These are phyloP conservation scores for Nanorana parkeri DNA, from an alignment of 2,113 vertebrate genomes.

Conservation along the genomic window DNA sequence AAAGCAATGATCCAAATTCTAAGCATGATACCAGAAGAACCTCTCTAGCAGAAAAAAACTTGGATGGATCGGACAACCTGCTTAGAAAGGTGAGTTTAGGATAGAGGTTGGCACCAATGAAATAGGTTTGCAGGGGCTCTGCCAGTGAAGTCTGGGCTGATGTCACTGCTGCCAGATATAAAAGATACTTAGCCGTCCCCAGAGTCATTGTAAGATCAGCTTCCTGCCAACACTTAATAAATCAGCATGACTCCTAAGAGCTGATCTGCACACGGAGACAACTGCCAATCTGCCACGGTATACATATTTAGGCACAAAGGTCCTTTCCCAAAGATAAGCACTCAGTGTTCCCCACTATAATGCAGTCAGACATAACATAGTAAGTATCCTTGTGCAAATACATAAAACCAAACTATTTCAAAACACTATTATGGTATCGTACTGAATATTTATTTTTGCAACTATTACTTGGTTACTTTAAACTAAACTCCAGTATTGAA, in stretches of 20 bases:
- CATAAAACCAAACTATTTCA: no score
- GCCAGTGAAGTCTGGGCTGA: conserved; percentile 16
- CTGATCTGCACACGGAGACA: conserved; percentile 9
- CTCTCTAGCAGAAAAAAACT: not conserved
- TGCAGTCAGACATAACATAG: no score
- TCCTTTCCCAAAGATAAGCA: no score
- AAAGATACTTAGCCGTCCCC: conserved; percentile 38
- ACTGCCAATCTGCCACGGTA: conserved; percentile 5
- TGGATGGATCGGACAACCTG: not conserved
- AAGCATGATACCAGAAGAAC: not conserved
- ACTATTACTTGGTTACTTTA: no score
- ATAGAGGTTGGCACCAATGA: not conserved
- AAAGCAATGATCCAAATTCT: not conserved
- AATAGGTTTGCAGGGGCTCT: not conserved
- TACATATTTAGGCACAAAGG: not conserved
- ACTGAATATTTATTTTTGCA: no score
- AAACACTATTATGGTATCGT: no score
- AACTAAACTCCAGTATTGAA: no score
- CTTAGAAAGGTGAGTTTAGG: conserved; percentile 6
- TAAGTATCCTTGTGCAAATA: no score
- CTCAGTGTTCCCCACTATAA: no score
- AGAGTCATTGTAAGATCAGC: conserved; percentile 40
- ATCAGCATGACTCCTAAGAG: conserved; percentile 24
- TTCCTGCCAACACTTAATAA: conserved; percentile 51
- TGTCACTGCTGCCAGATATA: conserved; percentile 50